Evolutionary conservation across 2,113 vertebrate genomes (phyloP).

Genomic region (Probosciger aterrimus): DNA sequence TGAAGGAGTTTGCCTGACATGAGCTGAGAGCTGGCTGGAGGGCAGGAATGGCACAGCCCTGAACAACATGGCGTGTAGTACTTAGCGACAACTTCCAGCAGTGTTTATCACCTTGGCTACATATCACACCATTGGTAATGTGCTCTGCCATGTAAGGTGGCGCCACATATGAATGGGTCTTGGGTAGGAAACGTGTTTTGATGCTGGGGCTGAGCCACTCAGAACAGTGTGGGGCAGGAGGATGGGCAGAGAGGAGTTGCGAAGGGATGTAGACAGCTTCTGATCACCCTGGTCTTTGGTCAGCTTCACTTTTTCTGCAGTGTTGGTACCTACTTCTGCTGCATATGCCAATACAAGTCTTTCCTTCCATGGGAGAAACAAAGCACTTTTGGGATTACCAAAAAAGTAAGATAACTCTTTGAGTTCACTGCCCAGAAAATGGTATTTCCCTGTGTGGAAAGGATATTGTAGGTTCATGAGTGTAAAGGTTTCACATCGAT

Average conservation of each 20-base stretch:
- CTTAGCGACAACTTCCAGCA: background rate
- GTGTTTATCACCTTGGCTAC: background rate
- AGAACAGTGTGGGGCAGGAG: background rate
- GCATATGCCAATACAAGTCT: background rate
- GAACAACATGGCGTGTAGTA: background rate
- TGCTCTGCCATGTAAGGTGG: background rate
- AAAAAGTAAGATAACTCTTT: background rate
- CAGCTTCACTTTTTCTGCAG: background rate
- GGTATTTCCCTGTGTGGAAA: background rate
- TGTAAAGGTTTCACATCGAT: background rate
- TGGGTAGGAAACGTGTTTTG: background rate
- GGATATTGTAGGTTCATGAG: background rate
- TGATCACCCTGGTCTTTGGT: background rate
- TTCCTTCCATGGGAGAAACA: background rate
- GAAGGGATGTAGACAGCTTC: background rate
- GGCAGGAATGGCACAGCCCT: background rate
- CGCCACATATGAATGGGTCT: background rate
- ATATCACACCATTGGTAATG: rapidly evolving
- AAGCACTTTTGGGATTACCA: background rate
- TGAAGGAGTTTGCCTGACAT: background rate
- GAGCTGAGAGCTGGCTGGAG: background rate
- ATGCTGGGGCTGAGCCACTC: background rate
- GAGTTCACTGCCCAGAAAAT: background rate
- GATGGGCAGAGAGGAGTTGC: background rate
- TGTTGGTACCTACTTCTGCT: background rate